Evolutionary conservation across 1,140 invertebrate species (phyloP).

Genomic region (Drosophila melanogaster): Release_6_plus_ISO1_MT NT_033777.3:18371001-18371500

Average conservation of each 20-base stretch:
- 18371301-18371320: conserved; percentile 60
- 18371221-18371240: neutral
- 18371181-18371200: too few relatives aligned
- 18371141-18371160: too few relatives aligned
- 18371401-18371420: conserved; percentile 85
- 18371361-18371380: conserved; percentile 84
- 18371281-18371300: conserved; percentile 14
- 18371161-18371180: too few relatives aligned
- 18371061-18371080: too few relatives aligned
- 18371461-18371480: conserved; percentile 14
- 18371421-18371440: conserved; percentile 85
- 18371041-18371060: too few relatives aligned
- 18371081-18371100: too few relatives aligned
- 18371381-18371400: conserved; percentile 84
- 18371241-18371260: conserved; percentile 5
- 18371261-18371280: conserved; percentile 24
- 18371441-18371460: conserved; percentile 83
- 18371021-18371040: too few relatives aligned
- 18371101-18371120: too few relatives aligned
- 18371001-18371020: too few relatives aligned
- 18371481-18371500: conserved; percentile 16
- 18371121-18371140: too few relatives aligned
- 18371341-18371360: conserved; percentile 85
- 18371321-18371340: conserved; percentile 83
- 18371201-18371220: neutral